Conservation (phyloP, 2,797 vertebrate species). For the Natrix natrix region DNA sequence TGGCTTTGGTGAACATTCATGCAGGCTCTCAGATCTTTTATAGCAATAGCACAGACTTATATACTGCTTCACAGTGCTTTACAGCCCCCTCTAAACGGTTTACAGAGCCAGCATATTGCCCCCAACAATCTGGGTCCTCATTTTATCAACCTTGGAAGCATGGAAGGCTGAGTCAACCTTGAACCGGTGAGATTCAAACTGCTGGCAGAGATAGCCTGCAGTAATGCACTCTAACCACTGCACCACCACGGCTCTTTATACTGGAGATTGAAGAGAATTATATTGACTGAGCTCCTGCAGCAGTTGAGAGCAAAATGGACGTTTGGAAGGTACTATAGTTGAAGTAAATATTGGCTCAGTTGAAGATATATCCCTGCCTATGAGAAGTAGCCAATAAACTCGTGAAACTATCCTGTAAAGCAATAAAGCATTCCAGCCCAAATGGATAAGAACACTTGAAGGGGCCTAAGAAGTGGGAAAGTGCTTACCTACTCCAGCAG, state of each 20-base stretch:
- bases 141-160: too few relatives aligned
- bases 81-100: too few relatives aligned
- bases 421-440: neutral
- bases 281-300: neutral
- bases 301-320: neutral
- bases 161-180: too few relatives aligned
- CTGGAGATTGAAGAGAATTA: neutral
- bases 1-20: neutral
- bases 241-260: neutral
- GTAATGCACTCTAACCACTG: too few relatives aligned
- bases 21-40: neutral
- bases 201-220: too few relatives aligned
- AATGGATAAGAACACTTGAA: neutral
- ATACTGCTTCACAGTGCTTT: too few relatives aligned
- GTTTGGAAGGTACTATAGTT: neutral
- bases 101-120: too few relatives aligned
- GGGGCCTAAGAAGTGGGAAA: neutral
- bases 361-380: neutral
- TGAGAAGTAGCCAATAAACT: neutral
- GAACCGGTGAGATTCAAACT: too few relatives aligned
- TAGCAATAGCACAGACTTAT: too few relatives aligned
- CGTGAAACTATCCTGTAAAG: neutral
- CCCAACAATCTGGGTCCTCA: too few relatives aligned
- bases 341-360: neutral
- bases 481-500: neutral